phyloP scores from a whole-genome alignment of 2,888 invertebrate species.

The Siphonodentalium dalli region DNA sequence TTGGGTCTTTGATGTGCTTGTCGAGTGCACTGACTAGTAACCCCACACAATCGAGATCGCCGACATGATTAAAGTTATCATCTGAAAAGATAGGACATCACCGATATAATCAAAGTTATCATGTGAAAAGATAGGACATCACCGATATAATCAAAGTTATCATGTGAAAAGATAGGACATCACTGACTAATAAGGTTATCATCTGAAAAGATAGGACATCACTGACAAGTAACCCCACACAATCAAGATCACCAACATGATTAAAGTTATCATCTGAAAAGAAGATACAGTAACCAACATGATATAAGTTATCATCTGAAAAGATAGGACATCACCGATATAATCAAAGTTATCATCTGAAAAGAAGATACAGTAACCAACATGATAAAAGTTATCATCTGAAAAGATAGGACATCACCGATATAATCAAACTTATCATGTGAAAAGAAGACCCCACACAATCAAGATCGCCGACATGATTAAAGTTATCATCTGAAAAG shows the following conservation, averaged over 20 bases:
- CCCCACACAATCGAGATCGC: conserved; percentile 52
- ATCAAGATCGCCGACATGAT: too few species aligned
- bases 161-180: conserved; percentile 42
- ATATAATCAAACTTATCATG: too few species aligned
- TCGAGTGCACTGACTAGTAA: conserved; percentile 46
- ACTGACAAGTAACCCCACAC: conserved; percentile 47
- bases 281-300: too few species aligned
- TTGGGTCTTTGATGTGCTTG: conserved; percentile 49
- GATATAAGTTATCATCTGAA: too few species aligned
- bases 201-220: conserved; percentile 43
- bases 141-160: conserved; percentile 45
- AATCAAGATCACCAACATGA: conserved; percentile 46
- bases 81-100: conserved; percentile 42
- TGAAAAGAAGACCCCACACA: too few species aligned
- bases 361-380: too few species aligned
- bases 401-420: too few species aligned
- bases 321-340: too few species aligned
- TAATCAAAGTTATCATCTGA: too few species aligned
- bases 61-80: conserved; percentile 45
- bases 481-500: too few species aligned
- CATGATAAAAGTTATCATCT: too few species aligned
- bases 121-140: conserved; percentile 42
- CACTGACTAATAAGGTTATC: conserved; percentile 48
- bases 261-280: conserved; percentile 52
- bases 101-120: conserved; percentile 47